A percentile compares a stretch with the other conserved stretches of the same genome.
phyloP scores from a whole-genome alignment of 2,797 vertebrate species.

The Lerista edwardsae region DNA sequence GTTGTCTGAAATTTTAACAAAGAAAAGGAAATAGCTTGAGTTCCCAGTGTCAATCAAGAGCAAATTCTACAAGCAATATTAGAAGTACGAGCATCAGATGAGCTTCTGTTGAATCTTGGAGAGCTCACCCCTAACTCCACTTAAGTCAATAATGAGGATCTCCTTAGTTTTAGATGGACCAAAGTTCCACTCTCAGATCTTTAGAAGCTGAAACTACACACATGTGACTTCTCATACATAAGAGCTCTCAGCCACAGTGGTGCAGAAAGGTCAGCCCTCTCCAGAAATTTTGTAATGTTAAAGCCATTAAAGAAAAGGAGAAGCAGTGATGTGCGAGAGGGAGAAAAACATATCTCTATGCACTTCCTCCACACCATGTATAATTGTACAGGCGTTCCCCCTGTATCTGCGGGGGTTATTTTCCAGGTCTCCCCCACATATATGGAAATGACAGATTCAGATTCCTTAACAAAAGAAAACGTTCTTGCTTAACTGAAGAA shows the following conservation, averaged over 20 bases:
- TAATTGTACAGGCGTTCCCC: no score
- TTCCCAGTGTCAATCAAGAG: constrained; percentile 36
- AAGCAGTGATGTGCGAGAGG: no score
- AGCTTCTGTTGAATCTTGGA: neutral
- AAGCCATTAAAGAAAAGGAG: neutral
- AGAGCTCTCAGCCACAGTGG: neutral
- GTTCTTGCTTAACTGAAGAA: no score
- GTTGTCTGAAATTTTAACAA: constrained; percentile 46
- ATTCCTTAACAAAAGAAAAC: no score
- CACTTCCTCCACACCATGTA: no score
- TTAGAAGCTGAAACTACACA: neutral
- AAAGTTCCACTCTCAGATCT: neutral
- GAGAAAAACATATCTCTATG: no score
- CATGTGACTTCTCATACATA: neutral
- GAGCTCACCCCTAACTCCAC: neutral
- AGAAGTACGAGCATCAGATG: neutral
- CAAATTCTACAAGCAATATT: constrained; percentile 20
- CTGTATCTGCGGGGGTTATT: no score
- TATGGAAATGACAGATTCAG: no score
- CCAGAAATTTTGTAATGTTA: neutral
- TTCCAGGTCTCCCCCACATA: no score
- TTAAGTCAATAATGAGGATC: neutral
- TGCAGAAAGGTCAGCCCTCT: neutral
- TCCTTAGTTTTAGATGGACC: neutral
- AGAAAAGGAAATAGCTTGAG: constrained; percentile 39